Evolutionary conservation across 2,797 vertebrate genomes (phyloP).

Genomic region (Spea hammondii): DNA sequence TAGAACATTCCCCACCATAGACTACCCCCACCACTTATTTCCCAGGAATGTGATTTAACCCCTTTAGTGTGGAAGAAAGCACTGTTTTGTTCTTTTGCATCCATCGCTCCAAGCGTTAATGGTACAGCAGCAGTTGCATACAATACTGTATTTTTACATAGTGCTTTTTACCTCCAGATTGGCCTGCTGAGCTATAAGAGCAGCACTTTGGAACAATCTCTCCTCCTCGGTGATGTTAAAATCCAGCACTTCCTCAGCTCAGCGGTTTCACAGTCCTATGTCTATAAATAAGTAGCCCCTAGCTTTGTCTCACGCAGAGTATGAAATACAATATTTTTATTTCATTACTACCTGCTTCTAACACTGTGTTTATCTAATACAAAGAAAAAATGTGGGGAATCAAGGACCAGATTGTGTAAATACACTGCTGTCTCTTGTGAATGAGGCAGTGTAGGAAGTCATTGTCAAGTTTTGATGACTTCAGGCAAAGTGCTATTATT

Average conservation of each 20-base stretch:
- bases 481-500: background rate
- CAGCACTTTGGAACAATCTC: conserved; percentile 3
- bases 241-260: conserved; percentile 23
- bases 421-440: conserved; percentile 26
- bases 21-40: too few relatives aligned
- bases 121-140: background rate
- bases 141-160: background rate
- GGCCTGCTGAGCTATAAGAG: conserved; percentile 10
- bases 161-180: background rate
- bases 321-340: conserved; percentile 36
- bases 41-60: too few relatives aligned
- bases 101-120: background rate
- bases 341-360: conserved; percentile 21
- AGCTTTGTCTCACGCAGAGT: conserved; percentile 18
- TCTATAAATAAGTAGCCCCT: conserved; percentile 15
- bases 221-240: background rate
- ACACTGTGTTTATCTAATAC: conserved; percentile 16
- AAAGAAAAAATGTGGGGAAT: conserved; percentile 5
- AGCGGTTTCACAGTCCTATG: conserved; percentile 2
- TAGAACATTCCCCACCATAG: too few relatives aligned
- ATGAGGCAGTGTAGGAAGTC: conserved; percentile 5
- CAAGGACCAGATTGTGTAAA: background rate
- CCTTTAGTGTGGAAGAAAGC: too few relatives aligned
- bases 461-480: conserved; percentile 7
- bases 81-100: too few relatives aligned